Evolutionary conservation across 2,113 vertebrate species (phyloP).

Genomic region (Turnix velox): DNA sequence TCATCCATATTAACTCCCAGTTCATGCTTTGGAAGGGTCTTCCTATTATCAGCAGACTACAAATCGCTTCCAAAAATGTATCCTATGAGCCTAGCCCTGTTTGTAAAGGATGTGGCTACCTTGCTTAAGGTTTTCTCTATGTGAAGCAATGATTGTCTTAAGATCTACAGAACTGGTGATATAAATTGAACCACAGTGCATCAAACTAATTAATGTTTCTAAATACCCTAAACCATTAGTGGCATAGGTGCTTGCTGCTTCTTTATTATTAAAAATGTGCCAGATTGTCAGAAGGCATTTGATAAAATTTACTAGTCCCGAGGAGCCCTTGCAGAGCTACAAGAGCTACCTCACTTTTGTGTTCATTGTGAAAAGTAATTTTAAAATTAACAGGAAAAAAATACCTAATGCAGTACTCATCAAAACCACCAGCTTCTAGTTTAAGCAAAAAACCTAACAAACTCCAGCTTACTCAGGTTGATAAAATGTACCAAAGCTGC

Average conservation of each 20-base stretch:
- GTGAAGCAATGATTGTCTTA: too few species aligned
- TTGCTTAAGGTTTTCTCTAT: not conserved
- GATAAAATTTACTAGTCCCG: not conserved
- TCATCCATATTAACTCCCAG: not conserved
- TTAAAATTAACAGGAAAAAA: not conserved
- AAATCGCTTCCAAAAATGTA: not conserved
- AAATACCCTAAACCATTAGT: not conserved
- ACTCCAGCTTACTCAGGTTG: not conserved
- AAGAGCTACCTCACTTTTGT: not conserved
- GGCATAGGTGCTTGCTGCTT: not conserved
- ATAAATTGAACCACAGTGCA: not conserved
- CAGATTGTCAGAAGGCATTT: not conserved
- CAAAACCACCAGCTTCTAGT: not conserved
- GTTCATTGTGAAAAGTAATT: not conserved
- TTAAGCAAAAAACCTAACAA: conserved; percentile 22
- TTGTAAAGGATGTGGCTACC: not conserved
- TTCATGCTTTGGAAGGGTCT: not conserved
- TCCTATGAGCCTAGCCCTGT: not conserved
- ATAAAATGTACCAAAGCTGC: not conserved
- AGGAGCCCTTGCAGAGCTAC: not conserved
- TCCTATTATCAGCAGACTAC: not conserved
- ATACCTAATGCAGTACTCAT: not conserved
- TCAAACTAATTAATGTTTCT: not conserved
- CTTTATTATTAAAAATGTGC: not conserved
- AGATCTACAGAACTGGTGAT: not conserved